A percentile compares a stretch with the other conserved stretches of the same genome.
Conservation (phyloP, 1,140 invertebrate species). For the Cyphomyrmex costatus region DNA sequence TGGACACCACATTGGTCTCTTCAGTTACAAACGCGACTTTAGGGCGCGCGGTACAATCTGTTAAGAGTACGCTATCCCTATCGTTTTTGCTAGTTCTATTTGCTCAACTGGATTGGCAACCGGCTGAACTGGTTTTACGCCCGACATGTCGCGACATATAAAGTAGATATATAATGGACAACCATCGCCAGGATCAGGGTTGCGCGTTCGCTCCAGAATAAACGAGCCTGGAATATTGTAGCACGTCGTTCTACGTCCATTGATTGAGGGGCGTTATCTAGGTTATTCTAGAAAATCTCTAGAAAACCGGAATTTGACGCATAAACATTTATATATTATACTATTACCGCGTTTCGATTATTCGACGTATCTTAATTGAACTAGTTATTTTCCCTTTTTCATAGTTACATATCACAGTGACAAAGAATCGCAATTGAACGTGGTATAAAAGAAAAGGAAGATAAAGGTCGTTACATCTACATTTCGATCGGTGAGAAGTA, state of each 20-base stretch:
- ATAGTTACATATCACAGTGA: neutral
- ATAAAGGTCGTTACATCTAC: neutral
- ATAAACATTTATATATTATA: neutral
- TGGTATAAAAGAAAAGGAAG: neutral
- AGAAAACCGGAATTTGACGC: neutral
- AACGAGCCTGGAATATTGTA: conserved; percentile 17
- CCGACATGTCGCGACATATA: conserved; percentile 59
- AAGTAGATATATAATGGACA: conserved; percentile 57
- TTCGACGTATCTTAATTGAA: neutral
- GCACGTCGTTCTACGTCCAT: neutral
- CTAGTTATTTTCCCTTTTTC: neutral
- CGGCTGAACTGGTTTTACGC: conserved; percentile 53
- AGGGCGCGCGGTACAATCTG: conserved; percentile 35
- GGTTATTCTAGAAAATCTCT: neutral
- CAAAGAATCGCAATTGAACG: neutral
- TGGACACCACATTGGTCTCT: conserved; percentile 34
- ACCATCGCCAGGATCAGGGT: conserved; percentile 22
- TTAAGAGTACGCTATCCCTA: conserved; percentile 49
- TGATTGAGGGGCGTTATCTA: conserved; percentile 2
- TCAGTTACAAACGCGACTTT: neutral
- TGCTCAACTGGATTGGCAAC: conserved; percentile 59
- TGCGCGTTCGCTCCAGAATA: conserved; percentile 36
- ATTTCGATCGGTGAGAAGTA: neutral
- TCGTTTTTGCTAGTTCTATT: conserved; percentile 50
- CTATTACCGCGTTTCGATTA: neutral